Percentiles rank a stretch among this genome's conserved stretches.
Evolutionary conservation across 2,797 vertebrate species (phyloP).

Genomic region (Lutjanus argentimaculatus): DNA sequence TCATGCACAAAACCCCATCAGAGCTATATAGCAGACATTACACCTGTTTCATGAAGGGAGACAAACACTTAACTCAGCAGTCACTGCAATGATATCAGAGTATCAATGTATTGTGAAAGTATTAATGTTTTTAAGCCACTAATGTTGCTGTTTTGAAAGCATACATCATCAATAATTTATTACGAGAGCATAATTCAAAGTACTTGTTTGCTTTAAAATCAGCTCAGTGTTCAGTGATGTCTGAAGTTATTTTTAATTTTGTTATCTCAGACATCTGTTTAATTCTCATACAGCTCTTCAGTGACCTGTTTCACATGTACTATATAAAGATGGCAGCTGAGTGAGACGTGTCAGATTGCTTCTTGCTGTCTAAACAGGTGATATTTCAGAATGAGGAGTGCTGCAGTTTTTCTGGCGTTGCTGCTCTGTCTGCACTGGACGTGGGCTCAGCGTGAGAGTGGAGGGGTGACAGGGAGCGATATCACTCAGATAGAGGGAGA

Average conservation of each 20-base stretch:
- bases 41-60: no score
- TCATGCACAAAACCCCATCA: no score
- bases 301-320: not conserved
- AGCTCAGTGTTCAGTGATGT: not conserved
- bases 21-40: no score
- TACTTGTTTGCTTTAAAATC: not conserved
- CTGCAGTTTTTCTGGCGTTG: conserved; percentile 2
- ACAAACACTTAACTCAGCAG: no score
- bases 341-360: not conserved
- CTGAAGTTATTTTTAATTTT: not conserved
- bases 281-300: conserved; percentile 11
- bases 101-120: no score
- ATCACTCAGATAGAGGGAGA: not conserved
- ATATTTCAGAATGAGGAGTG: conserved; percentile 24
- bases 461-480: not conserved
- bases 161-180: no score
- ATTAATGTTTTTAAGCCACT: no score
- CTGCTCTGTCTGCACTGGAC: conserved; percentile 34
- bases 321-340: not conserved
- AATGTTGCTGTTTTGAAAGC: no score
- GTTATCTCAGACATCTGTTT: conserved; percentile 17
- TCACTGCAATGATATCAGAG: no score
- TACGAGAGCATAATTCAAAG: no score
- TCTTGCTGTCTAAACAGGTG: not conserved
- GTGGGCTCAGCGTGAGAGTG: conserved; percentile 11